Base-by-base conservation (phyloP, 1,140 invertebrate genomes). In the Pseudomyrmex flavicornis region DNA sequence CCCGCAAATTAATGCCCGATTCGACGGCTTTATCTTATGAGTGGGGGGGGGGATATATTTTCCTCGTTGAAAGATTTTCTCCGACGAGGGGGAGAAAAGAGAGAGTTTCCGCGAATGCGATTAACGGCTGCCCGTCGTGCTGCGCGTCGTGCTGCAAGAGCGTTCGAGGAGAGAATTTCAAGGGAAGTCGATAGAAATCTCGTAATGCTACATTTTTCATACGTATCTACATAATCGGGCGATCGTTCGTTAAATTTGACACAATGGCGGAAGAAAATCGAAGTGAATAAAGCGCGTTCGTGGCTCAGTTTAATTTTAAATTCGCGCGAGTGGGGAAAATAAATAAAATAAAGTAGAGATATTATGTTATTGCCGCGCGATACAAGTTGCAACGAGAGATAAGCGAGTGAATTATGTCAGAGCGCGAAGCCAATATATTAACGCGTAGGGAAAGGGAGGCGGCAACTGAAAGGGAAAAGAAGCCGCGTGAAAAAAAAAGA, bases 1-100 rank as follows among this genome's bases (percentile, higher is more conserved):
- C 50, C 20, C 44, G 20, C 76, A 54, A 70, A 79, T 79, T 79
- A 79, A 79, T 74, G 68, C 70, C 58, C 70, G n/a, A 74, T 62
- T 74, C 35, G 61, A 82, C 48, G 58, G 79, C 79, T 74, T 82
- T 82, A 82, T 82, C 79, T 82, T 8, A n/a, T n/a, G 20, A 79
- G 52, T 44, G 35, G 35, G 17, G 17, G 17, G 17, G 20, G 35
- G 0, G 66, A 70, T 79, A 79, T 70, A 79, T 70, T 79, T 70
- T 66, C 56, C 59, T 70, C 76, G 59, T 70, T 59, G 76, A 79
- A 54, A 79, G 68, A 79, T 79, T 70, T 70, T 44, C 54, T 20
- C 8, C 20, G 44, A 79, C 35, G 35, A 0, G 5, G 35, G 35
- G 2, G 2, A 26, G 26, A 26, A 2, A 7, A 35, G 4, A 35